phyloP scores from a whole-genome alignment of 2,888 invertebrate genomes.

The Amphiduros pacificus region DNA sequence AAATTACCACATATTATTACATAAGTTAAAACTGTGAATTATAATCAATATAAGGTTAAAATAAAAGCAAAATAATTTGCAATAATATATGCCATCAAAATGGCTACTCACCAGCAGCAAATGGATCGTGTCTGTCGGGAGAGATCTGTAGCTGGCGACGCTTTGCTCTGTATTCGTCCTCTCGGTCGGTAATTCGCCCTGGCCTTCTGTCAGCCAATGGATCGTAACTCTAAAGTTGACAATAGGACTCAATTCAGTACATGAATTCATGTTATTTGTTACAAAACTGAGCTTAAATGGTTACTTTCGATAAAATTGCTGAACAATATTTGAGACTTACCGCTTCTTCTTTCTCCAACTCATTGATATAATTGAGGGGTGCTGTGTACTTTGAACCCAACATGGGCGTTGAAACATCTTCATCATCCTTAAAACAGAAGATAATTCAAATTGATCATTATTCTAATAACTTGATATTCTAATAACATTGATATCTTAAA shows the following conservation, averaged over 20 bases:
- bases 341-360: conserved; percentile 78
- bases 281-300: too few relatives aligned
- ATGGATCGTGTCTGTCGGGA: conserved; percentile 94
- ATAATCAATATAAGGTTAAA: background rate
- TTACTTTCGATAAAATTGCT: too few relatives aligned
- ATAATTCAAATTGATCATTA: too few relatives aligned
- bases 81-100: background rate
- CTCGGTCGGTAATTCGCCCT: conserved; percentile 91
- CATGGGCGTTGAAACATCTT: conserved; percentile 66
- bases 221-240: conserved; percentile 52
- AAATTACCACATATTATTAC: too few relatives aligned
- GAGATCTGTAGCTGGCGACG: conserved; percentile 86
- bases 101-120: conserved; percentile 84
- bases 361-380: conserved; percentile 85
- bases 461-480: too few relatives aligned
- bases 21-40: too few relatives aligned
- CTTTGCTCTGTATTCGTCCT: conserved; percentile 93
- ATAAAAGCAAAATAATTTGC: background rate
- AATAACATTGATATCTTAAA: too few relatives aligned
- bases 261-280: too few relatives aligned
- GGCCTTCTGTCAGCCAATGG: conserved; percentile 65
- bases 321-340: too few relatives aligned
- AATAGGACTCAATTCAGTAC: background rate
- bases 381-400: conserved; percentile 69
- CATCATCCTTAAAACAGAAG: conserved; percentile 85